phyloP scores from a whole-genome alignment of 2,888 invertebrate genomes.

The Clistopyga incitator region DNA sequence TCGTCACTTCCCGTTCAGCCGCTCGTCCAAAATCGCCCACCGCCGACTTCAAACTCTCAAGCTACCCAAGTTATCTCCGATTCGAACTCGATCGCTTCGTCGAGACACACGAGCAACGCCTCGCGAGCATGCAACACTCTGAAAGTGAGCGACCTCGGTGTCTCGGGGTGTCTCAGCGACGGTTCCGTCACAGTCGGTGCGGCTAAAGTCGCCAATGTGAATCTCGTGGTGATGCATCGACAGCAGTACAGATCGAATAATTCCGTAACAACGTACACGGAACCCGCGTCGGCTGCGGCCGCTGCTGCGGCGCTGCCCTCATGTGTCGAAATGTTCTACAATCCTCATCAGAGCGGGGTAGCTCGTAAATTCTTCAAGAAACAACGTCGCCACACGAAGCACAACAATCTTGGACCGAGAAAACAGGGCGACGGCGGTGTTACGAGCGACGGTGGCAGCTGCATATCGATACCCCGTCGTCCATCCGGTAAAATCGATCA shows the following conservation, averaged over 20 bases:
- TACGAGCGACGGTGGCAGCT: conserved; percentile 86
- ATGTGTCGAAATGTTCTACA: conserved; percentile 94
- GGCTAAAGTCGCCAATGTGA: conserved; percentile 87
- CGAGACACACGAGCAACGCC: conserved; percentile 88
- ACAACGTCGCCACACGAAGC: conserved; percentile 90
- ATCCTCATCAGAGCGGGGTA: conserved; percentile 96
- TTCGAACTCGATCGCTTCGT: conserved; percentile 83
- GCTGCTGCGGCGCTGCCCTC: too few species aligned
- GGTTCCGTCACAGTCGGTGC: conserved; percentile 66
- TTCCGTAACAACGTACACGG: conserved; percentile 88
- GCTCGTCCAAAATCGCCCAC: conserved; percentile 82
- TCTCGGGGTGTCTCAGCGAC: conserved; percentile 75
- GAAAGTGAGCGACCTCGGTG: conserved; percentile 88
- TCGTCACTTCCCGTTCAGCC: conserved; percentile 84
- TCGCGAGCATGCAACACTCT: conserved; percentile 88
- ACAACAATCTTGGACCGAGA: conserved; percentile 89
- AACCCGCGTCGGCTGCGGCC: too few species aligned
- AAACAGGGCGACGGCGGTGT: conserved; percentile 87
- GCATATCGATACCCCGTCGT: conserved; percentile 85
- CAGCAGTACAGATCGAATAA: conserved; percentile 90
- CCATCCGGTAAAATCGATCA: conserved; percentile 85
- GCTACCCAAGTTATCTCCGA: conserved; percentile 83
- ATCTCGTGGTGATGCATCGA: conserved; percentile 89
- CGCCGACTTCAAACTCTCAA: conserved; percentile 86
- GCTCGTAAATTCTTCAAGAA: conserved; percentile 97